These are phyloP conservation scores for Drosophila persimilis DNA, from an alignment of 1,140 invertebrate genomes.

Conservation along the genomic window DNA sequence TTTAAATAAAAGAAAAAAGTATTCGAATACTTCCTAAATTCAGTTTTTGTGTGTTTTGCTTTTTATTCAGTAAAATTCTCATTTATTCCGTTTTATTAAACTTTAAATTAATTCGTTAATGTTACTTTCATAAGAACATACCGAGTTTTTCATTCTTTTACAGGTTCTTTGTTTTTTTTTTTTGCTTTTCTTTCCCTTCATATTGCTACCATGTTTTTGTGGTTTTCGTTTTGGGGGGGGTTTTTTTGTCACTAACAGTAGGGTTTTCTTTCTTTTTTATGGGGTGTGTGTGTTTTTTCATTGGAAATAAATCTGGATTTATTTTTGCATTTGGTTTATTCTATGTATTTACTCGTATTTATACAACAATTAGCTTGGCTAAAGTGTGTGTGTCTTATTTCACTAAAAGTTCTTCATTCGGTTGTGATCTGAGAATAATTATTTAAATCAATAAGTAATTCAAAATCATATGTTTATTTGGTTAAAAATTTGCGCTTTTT, in stretches of 20 bases:
- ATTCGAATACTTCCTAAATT: neutral
- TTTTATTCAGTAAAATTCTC: slow-evolving; percentile 80
- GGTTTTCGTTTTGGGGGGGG: slow-evolving; percentile 25
- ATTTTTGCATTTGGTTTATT: slow-evolving; percentile 21
- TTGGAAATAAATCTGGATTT: slow-evolving; percentile 67
- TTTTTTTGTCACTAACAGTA: slow-evolving; percentile 64
- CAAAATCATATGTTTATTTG: slow-evolving; percentile 15
- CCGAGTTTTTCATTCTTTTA: slow-evolving; percentile 64
- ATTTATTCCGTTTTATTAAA: slow-evolving; percentile 74
- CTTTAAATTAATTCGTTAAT: slow-evolving; percentile 81
- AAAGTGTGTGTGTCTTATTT: slow-evolving; percentile 63
- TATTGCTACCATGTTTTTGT: slow-evolving; percentile 69
- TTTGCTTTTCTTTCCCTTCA: slow-evolving; percentile 28
- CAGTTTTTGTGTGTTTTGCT: slow-evolving; percentile 34
- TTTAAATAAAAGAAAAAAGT: neutral
- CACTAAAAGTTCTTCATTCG: slow-evolving; percentile 43
- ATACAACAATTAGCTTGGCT: slow-evolving; percentile 79
- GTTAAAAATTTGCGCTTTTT: slow-evolving; percentile 35
- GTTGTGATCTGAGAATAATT: slow-evolving; percentile 43
- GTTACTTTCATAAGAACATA: slow-evolving; percentile 81
- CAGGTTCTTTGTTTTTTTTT: slow-evolving; percentile 23
- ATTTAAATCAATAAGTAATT: slow-evolving; percentile 18
- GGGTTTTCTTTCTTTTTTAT: slow-evolving; percentile 15
- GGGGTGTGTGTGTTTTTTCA: slow-evolving; percentile 16
- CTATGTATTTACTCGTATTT: slow-evolving; percentile 51